Percentiles rank a stretch among this genome's conserved stretches.
These are phyloP conservation scores for Jacana jacana DNA, from an alignment of 2,113 vertebrate genomes.

Conservation along the genomic window DNA sequence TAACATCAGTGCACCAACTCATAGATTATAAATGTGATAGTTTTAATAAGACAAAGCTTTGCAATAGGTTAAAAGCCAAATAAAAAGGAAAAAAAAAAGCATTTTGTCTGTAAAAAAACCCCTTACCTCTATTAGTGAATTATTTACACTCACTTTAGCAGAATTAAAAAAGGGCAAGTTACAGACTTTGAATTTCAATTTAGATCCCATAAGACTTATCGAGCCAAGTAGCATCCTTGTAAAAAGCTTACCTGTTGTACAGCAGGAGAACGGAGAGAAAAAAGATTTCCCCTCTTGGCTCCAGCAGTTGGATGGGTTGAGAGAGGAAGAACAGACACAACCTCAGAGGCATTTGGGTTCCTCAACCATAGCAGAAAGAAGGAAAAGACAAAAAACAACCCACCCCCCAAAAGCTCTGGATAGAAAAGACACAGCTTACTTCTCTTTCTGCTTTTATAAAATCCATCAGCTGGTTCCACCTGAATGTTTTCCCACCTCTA, in stretches of 20 bases:
- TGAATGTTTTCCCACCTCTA: background rate
- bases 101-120: background rate
- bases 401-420: rapidly evolving
- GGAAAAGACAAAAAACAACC: background rate
- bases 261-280: rapidly evolving
- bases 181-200: background rate
- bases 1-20: background rate
- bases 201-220: rapidly evolving
- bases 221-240: rapidly evolving
- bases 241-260: background rate
- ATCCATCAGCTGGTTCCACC: background rate
- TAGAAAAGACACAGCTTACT: rapidly evolving
- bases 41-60: background rate
- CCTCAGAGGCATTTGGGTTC: too few species aligned
- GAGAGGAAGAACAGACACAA: rapidly evolving
- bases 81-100: background rate
- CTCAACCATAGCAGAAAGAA: background rate
- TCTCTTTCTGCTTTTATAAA: background rate
- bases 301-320: rapidly evolving
- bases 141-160: background rate
- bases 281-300: background rate
- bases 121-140: background rate
- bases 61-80: background rate
- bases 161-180: background rate
- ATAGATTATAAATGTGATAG: rapidly evolving